phyloP scores from a whole-genome alignment of 1,140 invertebrate genomes.

The Drosophila pectinifera region DNA sequence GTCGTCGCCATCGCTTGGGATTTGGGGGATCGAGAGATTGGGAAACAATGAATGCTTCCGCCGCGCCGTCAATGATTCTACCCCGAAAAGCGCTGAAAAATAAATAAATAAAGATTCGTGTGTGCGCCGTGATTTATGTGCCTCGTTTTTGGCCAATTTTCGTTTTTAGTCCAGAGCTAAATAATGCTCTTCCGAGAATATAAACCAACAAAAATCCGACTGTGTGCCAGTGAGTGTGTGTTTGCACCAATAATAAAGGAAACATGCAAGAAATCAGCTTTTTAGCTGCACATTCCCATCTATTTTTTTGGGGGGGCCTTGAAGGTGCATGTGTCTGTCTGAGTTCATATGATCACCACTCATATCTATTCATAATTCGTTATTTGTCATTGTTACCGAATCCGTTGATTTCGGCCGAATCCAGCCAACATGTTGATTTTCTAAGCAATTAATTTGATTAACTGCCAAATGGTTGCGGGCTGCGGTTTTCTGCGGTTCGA shows the following conservation, averaged over 20 bases:
- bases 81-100: slow-evolving; percentile 55
- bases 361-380: slow-evolving; percentile 76
- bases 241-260: slow-evolving; percentile 25
- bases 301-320: slow-evolving; percentile 50
- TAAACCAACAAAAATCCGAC: slow-evolving; percentile 33
- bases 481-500: slow-evolving; percentile 55
- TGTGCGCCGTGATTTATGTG: slow-evolving; percentile 71
- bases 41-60: slow-evolving; percentile 83
- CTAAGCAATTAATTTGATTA: slow-evolving; percentile 82
- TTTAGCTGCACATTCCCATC: slow-evolving; percentile 63
- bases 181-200: slow-evolving; percentile 83
- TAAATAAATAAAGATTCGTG: slow-evolving; percentile 55
- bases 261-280: slow-evolving; percentile 22
- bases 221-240: too few relatives aligned
- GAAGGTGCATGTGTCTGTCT: slow-evolving; percentile 68
- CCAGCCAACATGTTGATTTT: slow-evolving; percentile 76
- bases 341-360: slow-evolving; percentile 17
- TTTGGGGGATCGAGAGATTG: slow-evolving; percentile 60
- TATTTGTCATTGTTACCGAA: slow-evolving; percentile 72
- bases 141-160: slow-evolving; percentile 82
- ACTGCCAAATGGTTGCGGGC: slow-evolving; percentile 63
- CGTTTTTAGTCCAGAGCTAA: slow-evolving; percentile 79
- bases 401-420: slow-evolving; percentile 52
- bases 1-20: slow-evolving; percentile 54
- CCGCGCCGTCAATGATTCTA: slow-evolving; percentile 81